phyloP scores from a whole-genome alignment of 2,888 invertebrate genomes.

The Zygaena filipendulae region DNA sequence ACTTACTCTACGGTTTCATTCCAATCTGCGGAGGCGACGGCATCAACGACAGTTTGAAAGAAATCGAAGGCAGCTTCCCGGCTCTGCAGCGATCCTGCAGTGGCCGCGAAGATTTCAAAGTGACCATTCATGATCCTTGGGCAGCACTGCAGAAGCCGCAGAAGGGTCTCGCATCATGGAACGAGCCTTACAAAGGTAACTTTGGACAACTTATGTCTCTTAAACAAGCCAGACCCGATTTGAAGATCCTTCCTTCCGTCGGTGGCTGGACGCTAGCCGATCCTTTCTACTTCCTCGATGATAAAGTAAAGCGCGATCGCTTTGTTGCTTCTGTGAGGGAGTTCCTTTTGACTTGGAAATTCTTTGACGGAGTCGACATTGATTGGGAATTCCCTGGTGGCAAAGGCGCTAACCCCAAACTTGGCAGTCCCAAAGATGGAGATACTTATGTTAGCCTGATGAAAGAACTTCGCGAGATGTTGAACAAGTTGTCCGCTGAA shows the following conservation, averaged over 20 bases:
- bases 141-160: conserved; percentile 60
- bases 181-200: conserved; percentile 61
- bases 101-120: conserved; percentile 59
- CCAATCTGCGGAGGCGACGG: conserved; percentile 62
- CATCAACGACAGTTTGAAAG: conserved; percentile 61
- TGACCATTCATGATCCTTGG: conserved; percentile 60
- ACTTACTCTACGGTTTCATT: conserved; percentile 56
- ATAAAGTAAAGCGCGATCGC: conserved; percentile 43
- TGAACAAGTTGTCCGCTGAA: conserved; percentile 44
- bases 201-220: conserved; percentile 60
- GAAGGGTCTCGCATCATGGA: conserved; percentile 55
- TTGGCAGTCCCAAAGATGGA: conserved; percentile 54
- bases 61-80: conserved; percentile 61
- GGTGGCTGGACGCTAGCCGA: conserved; percentile 62
- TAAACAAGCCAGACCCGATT: conserved; percentile 52
- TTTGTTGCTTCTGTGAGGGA: conserved; percentile 57
- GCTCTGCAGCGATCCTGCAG: conserved; percentile 58
- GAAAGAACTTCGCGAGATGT: conserved; percentile 54
- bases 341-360: conserved; percentile 59
- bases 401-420: conserved; percentile 55
- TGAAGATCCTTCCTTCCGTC: conserved; percentile 54
- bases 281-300: conserved; percentile 58
- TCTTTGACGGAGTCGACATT: conserved; percentile 61
- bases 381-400: conserved; percentile 66
- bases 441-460: conserved; percentile 46